These are phyloP conservation scores for Drosophila cognata DNA, from an alignment of 2,888 invertebrate genomes.

Conservation along the genomic window DNA sequence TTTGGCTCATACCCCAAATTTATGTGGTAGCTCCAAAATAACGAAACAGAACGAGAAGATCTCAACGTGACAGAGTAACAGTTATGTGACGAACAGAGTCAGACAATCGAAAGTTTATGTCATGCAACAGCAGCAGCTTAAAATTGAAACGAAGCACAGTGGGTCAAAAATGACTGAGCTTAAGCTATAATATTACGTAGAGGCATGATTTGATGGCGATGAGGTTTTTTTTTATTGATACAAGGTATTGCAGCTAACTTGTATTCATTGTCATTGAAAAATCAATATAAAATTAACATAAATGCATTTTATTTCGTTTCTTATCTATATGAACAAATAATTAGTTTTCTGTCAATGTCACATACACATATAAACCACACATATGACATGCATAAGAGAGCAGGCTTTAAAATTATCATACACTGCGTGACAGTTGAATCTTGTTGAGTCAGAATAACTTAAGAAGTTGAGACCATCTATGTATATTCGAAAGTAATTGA, in stretches of 20 bases:
- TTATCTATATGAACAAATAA: neutral
- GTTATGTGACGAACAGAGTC: constrained; percentile 63
- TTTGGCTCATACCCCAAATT: constrained; percentile 61
- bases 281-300: neutral
- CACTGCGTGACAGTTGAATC: neutral
- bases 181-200: neutral
- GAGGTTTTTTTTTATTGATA: neutral
- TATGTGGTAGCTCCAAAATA: constrained; percentile 38
- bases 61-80: constrained; percentile 40
- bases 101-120: constrained; percentile 82
- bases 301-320: neutral
- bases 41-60: constrained; percentile 56
- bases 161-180: constrained; percentile 14
- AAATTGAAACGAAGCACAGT: constrained; percentile 36
- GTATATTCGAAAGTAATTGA: constrained; percentile 55
- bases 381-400: neutral
- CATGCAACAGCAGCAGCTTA: constrained; percentile 56
- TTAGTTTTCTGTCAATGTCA: neutral
- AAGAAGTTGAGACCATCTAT: constrained; percentile 10
- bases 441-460: constrained; percentile 6
- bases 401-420: neutral
- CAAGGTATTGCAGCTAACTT: neutral
- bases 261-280: neutral
- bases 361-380: constrained; percentile 5
- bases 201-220: neutral